These are phyloP conservation scores for Melanostoma mellinum DNA, from an alignment of 2,888 invertebrate genomes.

Conservation along the genomic window DNA sequence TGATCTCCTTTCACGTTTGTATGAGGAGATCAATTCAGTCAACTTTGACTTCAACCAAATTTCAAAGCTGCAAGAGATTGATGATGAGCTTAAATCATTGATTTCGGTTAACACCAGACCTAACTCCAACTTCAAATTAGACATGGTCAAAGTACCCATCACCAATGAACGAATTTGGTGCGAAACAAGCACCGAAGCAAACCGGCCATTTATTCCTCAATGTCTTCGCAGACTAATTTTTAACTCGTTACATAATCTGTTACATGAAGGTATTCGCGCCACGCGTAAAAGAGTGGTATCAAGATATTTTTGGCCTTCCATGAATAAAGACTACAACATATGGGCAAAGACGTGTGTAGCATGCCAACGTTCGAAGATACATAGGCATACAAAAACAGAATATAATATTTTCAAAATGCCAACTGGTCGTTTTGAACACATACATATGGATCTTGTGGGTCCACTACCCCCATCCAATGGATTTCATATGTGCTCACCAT, in stretches of 20 bases:
- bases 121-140: background rate
- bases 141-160: conserved; percentile 9
- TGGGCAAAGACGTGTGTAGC: too few relatives aligned
- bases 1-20: conserved; percentile 13
- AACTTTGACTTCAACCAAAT: conserved; percentile 19
- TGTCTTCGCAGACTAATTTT: too few relatives aligned
- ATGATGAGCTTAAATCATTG: conserved; percentile 29
- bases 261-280: too few relatives aligned
- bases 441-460: conserved; percentile 56
- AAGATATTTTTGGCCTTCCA: too few relatives aligned
- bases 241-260: too few relatives aligned
- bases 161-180: conserved; percentile 23
- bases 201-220: conserved; percentile 31
- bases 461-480: too few relatives aligned
- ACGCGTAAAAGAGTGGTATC: too few relatives aligned
- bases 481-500: too few relatives aligned
- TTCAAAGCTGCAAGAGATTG: conserved; percentile 15
- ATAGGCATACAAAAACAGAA: too few relatives aligned
- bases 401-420: conserved; percentile 21
- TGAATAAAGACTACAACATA: too few relatives aligned
- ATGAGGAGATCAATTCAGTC: conserved; percentile 7
- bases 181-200: conserved; percentile 31
- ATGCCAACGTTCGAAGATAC: too few relatives aligned
- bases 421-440: conserved; percentile 17
- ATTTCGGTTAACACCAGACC: background rate